Evolutionary conservation across 2,797 vertebrate species (phyloP), one percentile per base, ranked within the genome.

Genomic region (Enteromius argenteus): DNA sequence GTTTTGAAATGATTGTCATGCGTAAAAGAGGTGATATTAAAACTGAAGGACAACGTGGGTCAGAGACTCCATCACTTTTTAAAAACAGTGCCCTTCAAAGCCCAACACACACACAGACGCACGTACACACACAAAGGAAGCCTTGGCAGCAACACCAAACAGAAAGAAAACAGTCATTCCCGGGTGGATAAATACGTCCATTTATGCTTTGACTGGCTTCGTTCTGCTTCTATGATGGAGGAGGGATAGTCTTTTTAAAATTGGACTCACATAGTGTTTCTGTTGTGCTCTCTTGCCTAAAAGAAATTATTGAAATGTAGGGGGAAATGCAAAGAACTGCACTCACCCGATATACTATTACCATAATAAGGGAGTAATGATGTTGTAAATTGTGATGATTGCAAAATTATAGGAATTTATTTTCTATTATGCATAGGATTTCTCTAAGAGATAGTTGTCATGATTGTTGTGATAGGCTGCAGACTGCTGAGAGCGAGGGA

Each of bases 111-210:
- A n/a, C 35, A 74, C 76, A 72, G 35, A 51, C 56, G 79, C 83
- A 85, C 82, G 84, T 72, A 67, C 67, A 83, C 62, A 86, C 71
- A 86, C 90, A 86, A 87, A 88, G 77, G 69, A 83, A 74, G 32
- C 68, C 56, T 78, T 58, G 67, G 71, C 82, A 71, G 27, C 37
- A 84, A 79, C 75, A 58, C 82, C 74, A 72, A 72, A 85, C 53
- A 53, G 69, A 64, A 72, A 72, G 87, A 81, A 87, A 75, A 80
- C 83, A 68, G 76, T 78, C 81, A 81, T 85, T 93, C 89, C 89
- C 89, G 46, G 56, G 87, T 90, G 90, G 91, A 92, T 93, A 92
- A 94, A 94, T 93, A 91, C 91, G 84, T 88, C 88, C 90, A 92
- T 93, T 92, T 92, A 93, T 92, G 91, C 91, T 92, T 87, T 72